phyloP scores from a whole-genome alignment of 1,140 invertebrate species.

The Aleiodes sp. region DNA sequence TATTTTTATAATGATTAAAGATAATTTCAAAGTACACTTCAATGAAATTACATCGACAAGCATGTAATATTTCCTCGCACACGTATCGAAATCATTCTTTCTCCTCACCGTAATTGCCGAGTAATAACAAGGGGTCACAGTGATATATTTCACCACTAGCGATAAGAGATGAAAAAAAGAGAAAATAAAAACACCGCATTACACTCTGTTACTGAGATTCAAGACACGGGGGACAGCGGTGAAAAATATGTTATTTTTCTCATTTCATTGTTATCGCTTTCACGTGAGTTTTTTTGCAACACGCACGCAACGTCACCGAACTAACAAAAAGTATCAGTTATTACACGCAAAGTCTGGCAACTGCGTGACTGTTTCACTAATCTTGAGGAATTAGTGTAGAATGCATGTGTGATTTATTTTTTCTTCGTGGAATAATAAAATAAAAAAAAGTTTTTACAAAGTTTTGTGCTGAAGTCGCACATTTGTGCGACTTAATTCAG shows the following conservation, averaged over 20 bases:
- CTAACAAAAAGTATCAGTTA: neutral
- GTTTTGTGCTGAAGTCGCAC: neutral
- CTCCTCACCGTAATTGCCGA: neutral
- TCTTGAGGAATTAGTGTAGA: neutral
- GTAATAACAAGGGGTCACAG: neutral
- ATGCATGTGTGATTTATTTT: neutral
- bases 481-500: constrained; percentile 16
- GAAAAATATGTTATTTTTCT: neutral
- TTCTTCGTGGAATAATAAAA: too few relatives aligned
- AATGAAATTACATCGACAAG: neutral
- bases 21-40: neutral
- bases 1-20: neutral
- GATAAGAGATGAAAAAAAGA: too few relatives aligned
- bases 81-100: neutral
- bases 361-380: neutral
- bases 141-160: neutral
- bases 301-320: neutral
- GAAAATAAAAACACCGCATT: constrained; percentile 8
- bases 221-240: neutral
- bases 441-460: neutral
- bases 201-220: neutral
- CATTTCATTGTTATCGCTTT: neutral
- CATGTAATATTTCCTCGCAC: neutral
- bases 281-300: neutral
- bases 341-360: neutral